Evolutionary conservation across 1,140 invertebrate species (phyloP), one percentile per base, ranked within the genome.

Genomic region (Ostrea edulis): DNA sequence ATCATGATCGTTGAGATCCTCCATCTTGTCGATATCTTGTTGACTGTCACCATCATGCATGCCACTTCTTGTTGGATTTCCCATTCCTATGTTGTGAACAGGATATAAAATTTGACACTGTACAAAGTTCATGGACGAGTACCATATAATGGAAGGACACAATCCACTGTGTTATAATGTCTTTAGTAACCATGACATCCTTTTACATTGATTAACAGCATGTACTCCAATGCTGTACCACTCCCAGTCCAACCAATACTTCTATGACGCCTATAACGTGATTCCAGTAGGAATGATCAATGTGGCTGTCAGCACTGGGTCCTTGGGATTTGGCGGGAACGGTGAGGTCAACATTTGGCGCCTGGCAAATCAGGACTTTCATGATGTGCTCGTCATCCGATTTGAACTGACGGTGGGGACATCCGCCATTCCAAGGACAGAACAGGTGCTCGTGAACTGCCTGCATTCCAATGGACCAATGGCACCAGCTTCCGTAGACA

Each of bases 311-410:
- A 52, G 17, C 25, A 83, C 20, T 14, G 53, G 53, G 8, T 53
- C 82, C 4, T 20, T 54, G n/a, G 53, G 22, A 22, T 83, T 83
- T 83, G 44, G 44, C 82, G 82, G 82, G 12, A 83, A 83, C 22
- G 82, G 82, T 11, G 82, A 83, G 44, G 22, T 83, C 51, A 53
- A 53, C 51, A 83, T 83, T 53, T 83, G 82, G 82, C 82, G 82
- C 82, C 51, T 83, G 17, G 82, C 82, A 51, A 83, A 83, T 22
- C 29, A 83, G 12, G 82, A 83, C 22, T 83, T 83, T 53, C 82
- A 53, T 1, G 51, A 83, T 44, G 53, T 54, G 5, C 53, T 83
- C 8, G 82, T 83, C 9, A 22, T 83, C 7, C 22, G 82, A 44
- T 83, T 83, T 83, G 44, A 52, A 20, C 9, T 83, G 51, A 83